Conservation (phyloP, 2,113 vertebrate species). For the Ochotona princeps region DNA sequence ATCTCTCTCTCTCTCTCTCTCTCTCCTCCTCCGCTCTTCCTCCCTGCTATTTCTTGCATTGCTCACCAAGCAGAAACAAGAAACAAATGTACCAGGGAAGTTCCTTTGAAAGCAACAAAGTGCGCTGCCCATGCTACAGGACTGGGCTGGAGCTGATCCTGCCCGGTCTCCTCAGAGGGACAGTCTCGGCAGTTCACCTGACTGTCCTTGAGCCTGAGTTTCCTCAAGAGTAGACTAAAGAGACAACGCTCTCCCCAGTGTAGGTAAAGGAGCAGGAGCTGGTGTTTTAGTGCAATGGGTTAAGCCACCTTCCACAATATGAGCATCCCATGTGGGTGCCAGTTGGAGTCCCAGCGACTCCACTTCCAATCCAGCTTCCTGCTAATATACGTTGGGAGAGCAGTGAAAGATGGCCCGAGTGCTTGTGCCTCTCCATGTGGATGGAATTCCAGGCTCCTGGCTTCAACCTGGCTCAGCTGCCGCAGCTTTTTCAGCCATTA, state of each 20-base stretch:
- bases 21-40: rapidly evolving
- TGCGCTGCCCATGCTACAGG: neutral
- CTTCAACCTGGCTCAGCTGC: no score
- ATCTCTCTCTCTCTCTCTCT: rapidly evolving
- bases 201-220: neutral
- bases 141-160: neutral
- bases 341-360: no score
- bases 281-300: no score
- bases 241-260: neutral
- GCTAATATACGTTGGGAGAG: no score
- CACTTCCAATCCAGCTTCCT: no score
- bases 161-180: neutral
- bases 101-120: neutral
- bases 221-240: neutral
- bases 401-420: no score
- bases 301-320: no score
- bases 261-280: neutral
- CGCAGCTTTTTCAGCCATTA: no score
- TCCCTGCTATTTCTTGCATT: neutral
- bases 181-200: neutral
- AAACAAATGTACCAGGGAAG: neutral
- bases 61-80: neutral
- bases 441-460: no score
- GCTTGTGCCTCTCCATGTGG: no score
- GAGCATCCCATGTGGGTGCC: no score